These are phyloP conservation scores for Microcebus tavaratra DNA, from an alignment of 2,113 vertebrate species.

Conservation along the genomic window DNA sequence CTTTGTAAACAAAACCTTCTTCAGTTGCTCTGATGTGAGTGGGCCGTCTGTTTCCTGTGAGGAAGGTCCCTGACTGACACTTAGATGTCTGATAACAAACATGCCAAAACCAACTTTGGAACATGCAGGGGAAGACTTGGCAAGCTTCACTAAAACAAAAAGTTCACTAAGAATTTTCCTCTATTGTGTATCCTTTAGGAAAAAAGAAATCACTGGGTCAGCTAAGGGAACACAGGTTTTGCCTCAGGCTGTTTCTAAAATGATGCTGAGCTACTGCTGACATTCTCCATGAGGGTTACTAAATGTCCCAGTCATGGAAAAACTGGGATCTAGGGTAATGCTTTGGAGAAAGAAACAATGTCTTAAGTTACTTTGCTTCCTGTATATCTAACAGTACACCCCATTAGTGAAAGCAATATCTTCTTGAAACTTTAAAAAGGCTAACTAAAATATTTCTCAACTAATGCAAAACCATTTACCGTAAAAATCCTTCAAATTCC, in stretches of 20 bases:
- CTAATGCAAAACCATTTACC: background rate
- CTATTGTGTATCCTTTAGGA: constrained; percentile 21
- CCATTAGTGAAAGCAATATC: background rate
- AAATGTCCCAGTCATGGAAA: background rate
- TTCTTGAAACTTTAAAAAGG: background rate
- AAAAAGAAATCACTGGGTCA: constrained; percentile 12
- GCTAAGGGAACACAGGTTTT: constrained; percentile 28
- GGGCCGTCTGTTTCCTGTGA: constrained; percentile 75
- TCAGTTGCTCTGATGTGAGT: constrained; percentile 42
- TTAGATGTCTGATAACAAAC: constrained; percentile 53
- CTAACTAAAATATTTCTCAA: background rate
- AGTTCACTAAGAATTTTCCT: constrained; percentile 44
- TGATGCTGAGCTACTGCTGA: background rate
- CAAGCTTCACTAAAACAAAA: background rate
- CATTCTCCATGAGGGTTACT: background rate
- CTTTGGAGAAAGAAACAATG: background rate
- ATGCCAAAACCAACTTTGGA: constrained; percentile 72
- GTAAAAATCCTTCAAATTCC: background rate
- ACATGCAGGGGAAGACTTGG: constrained; percentile 38
- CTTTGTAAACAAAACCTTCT: constrained; percentile 60
- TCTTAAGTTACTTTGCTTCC: background rate
- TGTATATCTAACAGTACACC: too few species aligned
- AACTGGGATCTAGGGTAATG: background rate
- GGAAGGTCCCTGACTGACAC: constrained; percentile 54
- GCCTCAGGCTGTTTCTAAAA: constrained; percentile 41